These are phyloP conservation scores for Caerostris extrusa DNA, from an alignment of 1,140 invertebrate species.

Conservation along the genomic window DNA sequence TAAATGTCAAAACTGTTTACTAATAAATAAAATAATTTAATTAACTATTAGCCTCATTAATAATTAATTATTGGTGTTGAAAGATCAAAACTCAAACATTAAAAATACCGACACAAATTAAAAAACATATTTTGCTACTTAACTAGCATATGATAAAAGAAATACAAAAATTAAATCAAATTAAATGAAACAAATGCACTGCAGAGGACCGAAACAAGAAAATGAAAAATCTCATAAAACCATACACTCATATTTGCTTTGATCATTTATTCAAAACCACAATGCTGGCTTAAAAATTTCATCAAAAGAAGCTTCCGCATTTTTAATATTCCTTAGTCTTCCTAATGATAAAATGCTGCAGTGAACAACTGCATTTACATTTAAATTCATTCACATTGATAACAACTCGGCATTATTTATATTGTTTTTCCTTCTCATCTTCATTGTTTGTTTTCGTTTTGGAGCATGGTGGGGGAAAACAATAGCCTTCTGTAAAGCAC, in stretches of 20 bases:
- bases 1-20: too few species aligned
- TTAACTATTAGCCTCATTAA: too few species aligned
- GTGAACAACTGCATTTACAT: not conserved
- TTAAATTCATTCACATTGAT: conserved; percentile 41
- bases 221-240: not conserved
- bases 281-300: conserved; percentile 51
- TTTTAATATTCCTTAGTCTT: conserved; percentile 51
- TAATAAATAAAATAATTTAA: too few species aligned
- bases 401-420: conserved; percentile 49
- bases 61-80: too few species aligned
- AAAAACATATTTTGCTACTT: not conserved
- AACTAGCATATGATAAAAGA: not conserved
- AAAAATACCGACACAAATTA: not conserved
- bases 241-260: not conserved
- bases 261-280: conserved; percentile 54
- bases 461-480: not conserved
- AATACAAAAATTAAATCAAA: not conserved
- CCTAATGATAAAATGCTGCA: conserved; percentile 39
- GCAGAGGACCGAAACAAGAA: not conserved
- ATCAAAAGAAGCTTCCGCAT: conserved; percentile 50
- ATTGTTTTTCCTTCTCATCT: not conserved
- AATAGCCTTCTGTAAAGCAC: not conserved
- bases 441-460: not conserved
- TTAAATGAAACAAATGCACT: not conserved
- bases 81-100: too few species aligned